Evolutionary conservation across 1,140 invertebrate genomes (phyloP), one percentile per base, ranked within the genome.

Genomic region (Drosophila triauraria): DNA sequence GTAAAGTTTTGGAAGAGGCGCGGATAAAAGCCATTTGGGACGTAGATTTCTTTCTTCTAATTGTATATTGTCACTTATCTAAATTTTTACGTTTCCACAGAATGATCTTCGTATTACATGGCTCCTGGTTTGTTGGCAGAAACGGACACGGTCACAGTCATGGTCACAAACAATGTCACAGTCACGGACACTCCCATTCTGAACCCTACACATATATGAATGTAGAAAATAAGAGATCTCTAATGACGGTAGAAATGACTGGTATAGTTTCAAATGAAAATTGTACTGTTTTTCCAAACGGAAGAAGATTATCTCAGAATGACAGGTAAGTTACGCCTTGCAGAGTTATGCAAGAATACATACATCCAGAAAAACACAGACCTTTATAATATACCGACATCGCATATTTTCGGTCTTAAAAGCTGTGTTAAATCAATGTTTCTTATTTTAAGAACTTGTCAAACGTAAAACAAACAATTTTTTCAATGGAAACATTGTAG

Each of bases 91-190:
- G 50, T 58, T 82, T 20, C 43, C 51, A 72, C 84, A 96, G 96
- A 65, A 96, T 98, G 94, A 96, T 96, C 25, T 92, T 95, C 23
- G 94, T 96, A 32, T 93, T 97, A 48, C 96, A 97, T 84, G 95
- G 95, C 4, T 94, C 94, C 38, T 95, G 94, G 80, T 69, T 91
- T 47, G 67, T 59, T n/a, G 93, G 93, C 47, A 60, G 71, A 48
- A 70, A 46, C 47, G 77, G 82, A 10, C 84, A 91, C 35, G 54
- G 82, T 0, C 83, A 90, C 48, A 74, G 75, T 23, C 82, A 87
- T 40, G 53, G 69, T 9, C 78, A 83, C n/a, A 23, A 60, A 40
- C 13, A 60, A 10, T 12, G 56, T 6, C 76, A 80, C 20, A 38
- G 42, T 17, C 75, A 83, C 27, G 57, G 56, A 1, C 75, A 68